phyloP scores from a whole-genome alignment of 2,113 vertebrate species.

The Ophiodon elongatus region DNA sequence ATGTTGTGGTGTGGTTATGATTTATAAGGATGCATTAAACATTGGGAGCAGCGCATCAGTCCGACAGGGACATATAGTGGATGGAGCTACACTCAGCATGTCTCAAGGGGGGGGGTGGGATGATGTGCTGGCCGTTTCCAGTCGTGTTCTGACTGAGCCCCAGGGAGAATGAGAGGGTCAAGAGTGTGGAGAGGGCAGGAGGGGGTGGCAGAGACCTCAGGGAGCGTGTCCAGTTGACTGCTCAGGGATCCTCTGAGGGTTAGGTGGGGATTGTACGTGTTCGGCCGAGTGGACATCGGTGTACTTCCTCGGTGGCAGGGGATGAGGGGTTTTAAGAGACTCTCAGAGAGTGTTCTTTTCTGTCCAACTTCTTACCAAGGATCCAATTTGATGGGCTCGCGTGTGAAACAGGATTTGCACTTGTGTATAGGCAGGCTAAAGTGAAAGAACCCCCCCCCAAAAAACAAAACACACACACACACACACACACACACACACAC shows the following conservation, averaged over 20 bases:
- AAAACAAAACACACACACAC: neutral
- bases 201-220: slow-evolving; percentile 21
- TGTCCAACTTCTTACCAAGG: slow-evolving; percentile 41
- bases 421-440: slow-evolving; percentile 20
- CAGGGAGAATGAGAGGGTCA: slow-evolving; percentile 33
- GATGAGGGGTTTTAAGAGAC: slow-evolving; percentile 48
- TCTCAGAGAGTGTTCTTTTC: slow-evolving; percentile 41
- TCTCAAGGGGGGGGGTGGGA: slow-evolving; percentile 38
- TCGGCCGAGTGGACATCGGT: slow-evolving; percentile 58
- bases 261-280: slow-evolving; percentile 52
- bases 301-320: slow-evolving; percentile 31
- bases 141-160: slow-evolving; percentile 34
- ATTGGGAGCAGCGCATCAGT: neutral
- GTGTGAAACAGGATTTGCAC: slow-evolving; percentile 43
- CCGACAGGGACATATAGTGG: slow-evolving; percentile 52
- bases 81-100: slow-evolving; percentile 57
- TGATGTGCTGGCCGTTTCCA: slow-evolving; percentile 58
- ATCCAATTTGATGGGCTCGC: slow-evolving; percentile 35
- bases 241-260: slow-evolving; percentile 43
- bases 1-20: slow-evolving; percentile 40
- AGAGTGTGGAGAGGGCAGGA: slow-evolving; percentile 15
- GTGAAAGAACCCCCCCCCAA: slow-evolving; percentile 7
- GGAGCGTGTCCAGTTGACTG: slow-evolving; percentile 52
- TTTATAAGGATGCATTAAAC: slow-evolving; percentile 50
- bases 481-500: slow-evolving; percentile 29